Base-by-base conservation (phyloP, 2,113 vertebrate species). In the Ibidorhyncha struthersii region DNA sequence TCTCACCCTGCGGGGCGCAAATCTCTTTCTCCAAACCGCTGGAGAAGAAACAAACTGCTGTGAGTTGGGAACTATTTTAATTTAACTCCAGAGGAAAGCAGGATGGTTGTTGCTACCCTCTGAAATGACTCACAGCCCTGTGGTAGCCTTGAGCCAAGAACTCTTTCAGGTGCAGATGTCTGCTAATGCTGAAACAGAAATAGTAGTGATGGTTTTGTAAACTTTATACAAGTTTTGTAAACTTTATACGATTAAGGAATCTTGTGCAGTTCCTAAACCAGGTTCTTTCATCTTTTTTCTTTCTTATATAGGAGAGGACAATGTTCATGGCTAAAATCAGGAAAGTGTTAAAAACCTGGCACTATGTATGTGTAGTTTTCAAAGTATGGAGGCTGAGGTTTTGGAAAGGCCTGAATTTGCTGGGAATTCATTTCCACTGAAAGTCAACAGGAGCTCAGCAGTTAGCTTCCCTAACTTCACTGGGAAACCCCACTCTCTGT, bases 61-160 rank as follows among this genome's bases (percentile, higher is more conserved):
- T 49, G 73, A 66, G n/a, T 71, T 2, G 1, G 65, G 34, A 66
- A 70, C 63, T 82, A 9, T 95, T 91, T 89, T 77, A 73, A 83
- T 66, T 47, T 72, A 83, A 69, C 36, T 89, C 69, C 85, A 30
- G 65, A 62, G 85, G 59, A 93, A 90, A 87, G 73, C 65, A 74
- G 73, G 85, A 20, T 2, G 19, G 72, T 77, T 47, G 43, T 88
- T 90, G 78, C 79, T 90, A 14, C 74, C 4, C 4, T 53, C 79
- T 88, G 70, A 85, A 93, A 92, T 79, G 55, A 79, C 82, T 96
- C 70, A n/a, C 45, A 55, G 79, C 40, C 76, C 91, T 92, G 82
- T 27, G 0, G 62, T 41, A 87, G 52, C 47, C 49, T 87, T 19
- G 10, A 90, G 79, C 52, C 1, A 4, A 93, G 41, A 92, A 30